These are phyloP conservation scores for Plebejus anna DNA, from an alignment of 2,888 invertebrate genomes.

Conservation along the genomic window DNA sequence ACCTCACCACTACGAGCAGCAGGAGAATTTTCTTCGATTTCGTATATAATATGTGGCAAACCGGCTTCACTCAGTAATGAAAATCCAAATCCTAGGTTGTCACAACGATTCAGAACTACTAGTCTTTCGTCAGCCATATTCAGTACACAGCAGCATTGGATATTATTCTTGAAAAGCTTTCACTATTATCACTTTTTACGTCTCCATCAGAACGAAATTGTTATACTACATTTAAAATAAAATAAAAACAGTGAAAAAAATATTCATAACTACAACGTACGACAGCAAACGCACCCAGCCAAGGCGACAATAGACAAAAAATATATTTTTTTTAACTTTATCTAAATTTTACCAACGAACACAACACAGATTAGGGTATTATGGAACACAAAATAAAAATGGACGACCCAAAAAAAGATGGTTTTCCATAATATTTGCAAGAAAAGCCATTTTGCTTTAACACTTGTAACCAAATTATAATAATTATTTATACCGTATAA, in stretches of 20 bases:
- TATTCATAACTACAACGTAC: conserved; percentile 64
- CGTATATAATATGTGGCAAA: conserved; percentile 95
- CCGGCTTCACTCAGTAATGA: conserved; percentile 94
- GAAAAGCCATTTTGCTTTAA: too few species aligned
- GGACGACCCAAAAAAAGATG: too few species aligned
- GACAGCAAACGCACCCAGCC: conserved; percentile 62
- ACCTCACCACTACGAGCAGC: conserved; percentile 94
- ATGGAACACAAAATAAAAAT: not conserved
- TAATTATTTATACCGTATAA: too few species aligned
- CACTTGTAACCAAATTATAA: too few species aligned
- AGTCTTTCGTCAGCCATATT: conserved; percentile 94
- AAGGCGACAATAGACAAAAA: conserved; percentile 45
- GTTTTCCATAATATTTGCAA: too few species aligned
- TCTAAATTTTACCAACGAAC: too few species aligned
- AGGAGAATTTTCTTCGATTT: conserved; percentile 95
- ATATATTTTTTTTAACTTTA: not conserved
- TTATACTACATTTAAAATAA: conserved; percentile 44
- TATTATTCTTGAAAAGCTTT: conserved; percentile 61
- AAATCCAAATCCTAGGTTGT: conserved; percentile 94
- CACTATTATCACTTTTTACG: conserved; percentile 58
- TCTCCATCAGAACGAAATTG: conserved; percentile 51
- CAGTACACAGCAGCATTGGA: conserved; percentile 76
- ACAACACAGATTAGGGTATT: too few species aligned
- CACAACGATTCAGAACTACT: conserved; percentile 92
- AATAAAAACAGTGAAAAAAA: conserved; percentile 52